A percentile compares a stretch with the other conserved stretches of the same genome.
Evolutionary conservation across 1,140 invertebrate genomes (phyloP).

Genomic region (Drosophila paulistorum): DNA sequence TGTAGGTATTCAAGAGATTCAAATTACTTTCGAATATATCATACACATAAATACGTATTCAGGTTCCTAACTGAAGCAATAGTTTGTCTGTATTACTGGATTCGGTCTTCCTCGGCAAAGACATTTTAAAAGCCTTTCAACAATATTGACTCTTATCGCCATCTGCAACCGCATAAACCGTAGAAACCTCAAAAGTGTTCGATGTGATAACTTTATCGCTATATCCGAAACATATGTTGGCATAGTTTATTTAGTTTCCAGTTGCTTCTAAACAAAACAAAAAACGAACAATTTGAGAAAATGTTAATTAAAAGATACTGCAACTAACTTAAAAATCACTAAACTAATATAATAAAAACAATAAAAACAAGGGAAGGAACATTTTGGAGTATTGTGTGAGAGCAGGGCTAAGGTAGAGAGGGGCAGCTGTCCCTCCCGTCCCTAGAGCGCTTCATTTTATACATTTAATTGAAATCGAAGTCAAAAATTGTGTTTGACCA

Average conservation of each 20-base stretch:
- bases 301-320: conserved; percentile 6
- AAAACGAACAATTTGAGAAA: background rate
- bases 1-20: no score
- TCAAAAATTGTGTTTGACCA: no score
- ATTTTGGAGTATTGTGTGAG: no score
- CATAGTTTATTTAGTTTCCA: conserved; percentile 2
- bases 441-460: no score
- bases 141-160: background rate
- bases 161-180: conserved; percentile 1
- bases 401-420: no score
- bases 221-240: conserved; percentile 3
- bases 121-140: conserved; percentile 1
- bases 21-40: no score
- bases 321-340: background rate
- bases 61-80: no score
- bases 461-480: no score
- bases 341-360: background rate
- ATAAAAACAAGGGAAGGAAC: no score
- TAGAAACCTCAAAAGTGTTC: conserved; percentile 12
- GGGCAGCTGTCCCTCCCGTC: no score
- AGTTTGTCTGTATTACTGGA: background rate
- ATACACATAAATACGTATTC: no score
- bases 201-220: conserved; percentile 6
- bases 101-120: background rate
- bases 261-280: background rate